These are phyloP conservation scores for Dolichomitus sp. DNA, from an alignment of 2,888 invertebrate species.

Conservation along the genomic window DNA sequence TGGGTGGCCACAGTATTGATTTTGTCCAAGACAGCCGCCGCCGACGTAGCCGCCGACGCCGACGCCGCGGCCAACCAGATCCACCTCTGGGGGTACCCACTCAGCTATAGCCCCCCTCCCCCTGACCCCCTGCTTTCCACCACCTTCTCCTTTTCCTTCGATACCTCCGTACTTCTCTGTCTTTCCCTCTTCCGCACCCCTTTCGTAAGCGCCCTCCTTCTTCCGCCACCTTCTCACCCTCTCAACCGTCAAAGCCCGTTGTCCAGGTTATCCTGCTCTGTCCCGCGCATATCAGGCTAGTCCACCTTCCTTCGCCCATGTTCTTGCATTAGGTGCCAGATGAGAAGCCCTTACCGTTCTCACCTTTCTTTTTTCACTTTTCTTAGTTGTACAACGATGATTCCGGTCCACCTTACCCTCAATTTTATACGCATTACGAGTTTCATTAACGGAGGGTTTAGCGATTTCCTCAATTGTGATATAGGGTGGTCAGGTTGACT, in stretches of 20 bases:
- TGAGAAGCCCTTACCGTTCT: constrained; percentile 45
- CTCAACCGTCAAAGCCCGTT: constrained; percentile 14
- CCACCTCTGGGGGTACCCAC: constrained; percentile 85
- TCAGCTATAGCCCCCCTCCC: constrained; percentile 77
- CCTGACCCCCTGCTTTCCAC: constrained; percentile 33
- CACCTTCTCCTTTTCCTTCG: constrained; percentile 48
- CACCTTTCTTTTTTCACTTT: constrained; percentile 19
- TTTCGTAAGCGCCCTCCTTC: constrained; percentile 45
- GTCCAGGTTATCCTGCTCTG: constrained; percentile 54
- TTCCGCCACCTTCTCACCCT: constrained; percentile 55
- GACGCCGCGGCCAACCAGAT: constrained; percentile 86
- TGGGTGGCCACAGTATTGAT: constrained; percentile 86
- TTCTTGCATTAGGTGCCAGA: constrained; percentile 59
- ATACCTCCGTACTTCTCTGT: constrained; percentile 48
- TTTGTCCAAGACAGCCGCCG: constrained; percentile 85
- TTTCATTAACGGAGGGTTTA: constrained; percentile 30
- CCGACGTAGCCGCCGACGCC: constrained; percentile 81
- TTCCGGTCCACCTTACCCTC: constrained; percentile 9
- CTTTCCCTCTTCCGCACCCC: constrained; percentile 54
- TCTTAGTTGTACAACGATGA: constrained; percentile 23
- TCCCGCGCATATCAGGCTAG: constrained; percentile 21
- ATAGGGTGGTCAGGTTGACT: not conserved
- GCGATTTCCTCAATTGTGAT: constrained; percentile 41
- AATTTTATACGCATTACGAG: not conserved
- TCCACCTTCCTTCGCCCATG: constrained; percentile 13